A percentile compares a stretch with the other conserved stretches of the same genome.
These are phyloP conservation scores for Candidula unifasciata DNA, from an alignment of 2,888 invertebrate genomes.

Conservation along the genomic window DNA sequence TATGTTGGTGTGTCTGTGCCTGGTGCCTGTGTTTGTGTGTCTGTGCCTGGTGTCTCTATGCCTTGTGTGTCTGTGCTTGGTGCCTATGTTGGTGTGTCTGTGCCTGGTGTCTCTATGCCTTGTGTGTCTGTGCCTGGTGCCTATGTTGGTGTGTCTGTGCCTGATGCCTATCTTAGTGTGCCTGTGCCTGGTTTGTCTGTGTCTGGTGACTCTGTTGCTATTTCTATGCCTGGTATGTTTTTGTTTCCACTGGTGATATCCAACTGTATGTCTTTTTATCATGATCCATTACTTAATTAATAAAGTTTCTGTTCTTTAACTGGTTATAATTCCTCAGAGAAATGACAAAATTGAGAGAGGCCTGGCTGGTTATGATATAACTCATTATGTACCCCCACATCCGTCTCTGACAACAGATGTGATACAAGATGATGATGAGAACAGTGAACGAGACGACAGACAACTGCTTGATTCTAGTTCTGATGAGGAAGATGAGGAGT, in stretches of 20 bases:
- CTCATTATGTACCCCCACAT: conserved; percentile 63
- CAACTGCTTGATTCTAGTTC: background rate
- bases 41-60: too few species aligned
- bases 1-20: too few species aligned
- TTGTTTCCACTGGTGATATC: background rate
- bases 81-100: too few species aligned
- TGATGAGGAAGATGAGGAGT: conserved; percentile 48
- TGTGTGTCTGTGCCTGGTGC: too few species aligned
- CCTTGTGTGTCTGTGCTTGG: too few species aligned
- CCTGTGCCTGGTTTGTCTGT: too few species aligned
- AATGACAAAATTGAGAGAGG: conserved; percentile 71
- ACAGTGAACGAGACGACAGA: conserved; percentile 20
- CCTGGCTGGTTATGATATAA: conserved; percentile 65
- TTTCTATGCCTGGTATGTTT: too few species aligned
- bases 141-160: too few species aligned
- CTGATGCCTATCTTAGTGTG: too few species aligned
- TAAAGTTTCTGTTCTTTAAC: background rate
- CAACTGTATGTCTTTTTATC: background rate
- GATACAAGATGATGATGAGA: conserved; percentile 53
- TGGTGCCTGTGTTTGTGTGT: too few species aligned
- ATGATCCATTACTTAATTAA: background rate
- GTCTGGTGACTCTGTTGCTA: too few species aligned
- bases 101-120: too few species aligned
- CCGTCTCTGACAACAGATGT: conserved; percentile 15
- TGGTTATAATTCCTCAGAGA: conserved; percentile 59